phyloP scores from a whole-genome alignment of 2,797 vertebrate species.

The Myotis daubentonii region DNA sequence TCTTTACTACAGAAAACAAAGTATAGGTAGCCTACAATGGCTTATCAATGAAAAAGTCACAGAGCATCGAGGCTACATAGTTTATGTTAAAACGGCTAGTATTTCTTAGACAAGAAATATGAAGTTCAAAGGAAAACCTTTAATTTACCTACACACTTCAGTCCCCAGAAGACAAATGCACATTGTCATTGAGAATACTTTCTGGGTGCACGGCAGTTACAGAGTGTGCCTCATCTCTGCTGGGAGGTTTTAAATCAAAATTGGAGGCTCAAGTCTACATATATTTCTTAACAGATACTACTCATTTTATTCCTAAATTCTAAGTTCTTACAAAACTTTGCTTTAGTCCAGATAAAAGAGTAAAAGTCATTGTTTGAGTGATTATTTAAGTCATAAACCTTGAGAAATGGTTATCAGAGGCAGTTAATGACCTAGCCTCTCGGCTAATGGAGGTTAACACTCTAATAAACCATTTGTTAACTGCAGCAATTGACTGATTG shows the following conservation, averaged over 20 bases:
- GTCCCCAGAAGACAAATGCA: background rate
- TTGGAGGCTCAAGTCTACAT: background rate
- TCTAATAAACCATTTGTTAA: slow-evolving; percentile 82
- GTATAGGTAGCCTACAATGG: background rate
- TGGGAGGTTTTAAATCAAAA: background rate
- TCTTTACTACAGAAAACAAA: background rate
- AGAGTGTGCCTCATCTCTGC: background rate
- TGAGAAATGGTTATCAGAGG: slow-evolving; percentile 77
- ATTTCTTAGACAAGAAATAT: slow-evolving; percentile 1
- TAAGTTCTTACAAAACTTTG: slow-evolving; percentile 67
- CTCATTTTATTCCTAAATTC: slow-evolving; percentile 54
- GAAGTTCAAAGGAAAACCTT: background rate
- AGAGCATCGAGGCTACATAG: background rate
- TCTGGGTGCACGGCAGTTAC: background rate
- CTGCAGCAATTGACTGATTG: slow-evolving; percentile 75
- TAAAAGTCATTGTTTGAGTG: slow-evolving; percentile 64
- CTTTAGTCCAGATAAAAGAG: slow-evolving; percentile 68
- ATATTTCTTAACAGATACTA: slow-evolving; percentile 13
- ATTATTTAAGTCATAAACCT: slow-evolving; percentile 79
- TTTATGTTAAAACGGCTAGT: background rate
- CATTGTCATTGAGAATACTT: background rate
- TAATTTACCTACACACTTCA: background rate
- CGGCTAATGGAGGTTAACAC: slow-evolving; percentile 80
- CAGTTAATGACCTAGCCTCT: slow-evolving; percentile 75
- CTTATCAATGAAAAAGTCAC: background rate